Evolutionary conservation across 2,113 vertebrate genomes (phyloP).

Genomic region (Etheostoma spectabile): DNA sequence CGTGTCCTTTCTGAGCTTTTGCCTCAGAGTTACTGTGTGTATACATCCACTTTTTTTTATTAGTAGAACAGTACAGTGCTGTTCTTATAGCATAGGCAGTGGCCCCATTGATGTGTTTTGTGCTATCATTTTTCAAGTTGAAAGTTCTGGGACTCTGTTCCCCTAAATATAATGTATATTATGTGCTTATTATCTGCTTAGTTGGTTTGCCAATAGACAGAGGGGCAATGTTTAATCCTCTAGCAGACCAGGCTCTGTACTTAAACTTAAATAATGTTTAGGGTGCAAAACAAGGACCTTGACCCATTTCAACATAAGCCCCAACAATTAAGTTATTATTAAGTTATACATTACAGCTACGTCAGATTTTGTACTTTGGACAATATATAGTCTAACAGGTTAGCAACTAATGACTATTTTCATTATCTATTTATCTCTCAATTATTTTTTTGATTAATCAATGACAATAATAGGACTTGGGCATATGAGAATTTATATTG

Average conservation of each 20-base stretch:
- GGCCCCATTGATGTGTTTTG: conserved; percentile 45
- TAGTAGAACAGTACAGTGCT: conserved; percentile 11
- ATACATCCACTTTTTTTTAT: neutral
- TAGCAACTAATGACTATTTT: neutral
- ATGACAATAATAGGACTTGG: no score
- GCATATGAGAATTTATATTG: no score
- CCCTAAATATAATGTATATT: conserved; percentile 64
- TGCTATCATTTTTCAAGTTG: conserved; percentile 68
- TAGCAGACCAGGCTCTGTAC: conserved; percentile 21
- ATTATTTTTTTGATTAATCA: neutral
- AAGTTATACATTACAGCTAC: neutral
- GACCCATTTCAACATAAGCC: conserved; percentile 5
- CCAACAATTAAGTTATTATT: neutral
- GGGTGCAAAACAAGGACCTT: conserved; percentile 1
- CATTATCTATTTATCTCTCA: neutral
- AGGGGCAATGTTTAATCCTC: conserved; percentile 48
- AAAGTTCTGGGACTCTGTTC: conserved; percentile 69
- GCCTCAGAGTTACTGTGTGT: conserved; percentile 8
- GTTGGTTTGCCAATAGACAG: conserved; percentile 58
- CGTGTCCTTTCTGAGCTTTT: conserved; percentile 17
- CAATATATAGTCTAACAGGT: neutral
- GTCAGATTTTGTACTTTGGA: neutral
- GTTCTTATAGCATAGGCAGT: conserved; percentile 20
- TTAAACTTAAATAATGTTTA: conserved; percentile 13
- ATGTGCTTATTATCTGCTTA: conserved; percentile 62